Evolutionary conservation across 1,140 invertebrate species (phyloP).

Genomic region (Ceratitis capitata): DNA sequence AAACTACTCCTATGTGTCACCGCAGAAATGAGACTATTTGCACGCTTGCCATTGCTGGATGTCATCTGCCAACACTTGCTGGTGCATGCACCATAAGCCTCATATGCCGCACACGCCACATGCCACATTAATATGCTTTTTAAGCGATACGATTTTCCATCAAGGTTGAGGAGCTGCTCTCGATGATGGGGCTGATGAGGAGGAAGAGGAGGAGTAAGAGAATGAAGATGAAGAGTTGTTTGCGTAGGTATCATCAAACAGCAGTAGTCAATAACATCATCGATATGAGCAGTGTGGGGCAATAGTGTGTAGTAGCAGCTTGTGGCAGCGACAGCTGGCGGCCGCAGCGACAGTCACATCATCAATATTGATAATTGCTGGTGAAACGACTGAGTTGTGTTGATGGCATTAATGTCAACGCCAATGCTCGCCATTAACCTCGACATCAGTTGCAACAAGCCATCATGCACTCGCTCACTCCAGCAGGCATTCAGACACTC

Average conservation of each 20-base stretch:
- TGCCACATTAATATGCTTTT: conserved; percentile 2
- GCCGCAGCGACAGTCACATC: not conserved
- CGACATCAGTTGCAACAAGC: conserved; percentile 17
- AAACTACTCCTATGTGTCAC: not conserved
- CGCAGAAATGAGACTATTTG: not conserved
- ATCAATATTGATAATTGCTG: conserved; percentile 35
- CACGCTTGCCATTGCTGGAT: not conserved
- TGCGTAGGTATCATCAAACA: not conserved
- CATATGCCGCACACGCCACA: not conserved
- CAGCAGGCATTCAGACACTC: not conserved
- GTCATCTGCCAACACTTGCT: not conserved
- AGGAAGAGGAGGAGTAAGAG: not conserved
- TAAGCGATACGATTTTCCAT: not conserved
- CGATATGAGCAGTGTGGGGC: not conserved
- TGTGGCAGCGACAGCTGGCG: not conserved
- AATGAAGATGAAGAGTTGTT: not conserved
- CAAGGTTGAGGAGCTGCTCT: not conserved
- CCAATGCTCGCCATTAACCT: conserved; percentile 29
- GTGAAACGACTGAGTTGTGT: not conserved
- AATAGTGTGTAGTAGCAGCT: not conserved
- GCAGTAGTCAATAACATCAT: not conserved
- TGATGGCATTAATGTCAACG: conserved; percentile 36
- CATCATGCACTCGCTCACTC: not conserved
- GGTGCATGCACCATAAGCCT: not conserved
- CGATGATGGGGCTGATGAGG: not conserved